phyloP scores from a whole-genome alignment of 2,888 invertebrate species.

The Apeira syringaria region DNA sequence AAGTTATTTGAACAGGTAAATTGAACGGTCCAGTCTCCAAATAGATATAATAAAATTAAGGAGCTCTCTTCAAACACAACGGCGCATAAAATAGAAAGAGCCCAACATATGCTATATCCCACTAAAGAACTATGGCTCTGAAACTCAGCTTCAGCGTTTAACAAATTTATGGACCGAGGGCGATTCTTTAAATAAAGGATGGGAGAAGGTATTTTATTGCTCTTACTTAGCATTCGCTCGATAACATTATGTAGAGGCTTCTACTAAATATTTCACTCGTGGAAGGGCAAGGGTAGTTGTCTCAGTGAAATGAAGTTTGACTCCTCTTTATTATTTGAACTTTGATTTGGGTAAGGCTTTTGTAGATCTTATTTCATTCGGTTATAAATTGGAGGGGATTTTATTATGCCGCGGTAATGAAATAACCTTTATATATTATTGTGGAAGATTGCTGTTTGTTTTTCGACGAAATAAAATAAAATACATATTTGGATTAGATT shows the following conservation, averaged over 20 bases:
- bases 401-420: too few relatives aligned
- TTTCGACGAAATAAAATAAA: too few relatives aligned
- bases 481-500: too few relatives aligned
- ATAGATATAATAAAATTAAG: constrained; percentile 24
- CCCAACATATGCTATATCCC: constrained; percentile 29
- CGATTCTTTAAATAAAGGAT: constrained; percentile 55
- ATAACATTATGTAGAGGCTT: constrained; percentile 27
- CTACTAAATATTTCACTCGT: constrained; percentile 22
- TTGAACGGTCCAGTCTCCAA: constrained; percentile 1
- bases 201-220: constrained; percentile 50
- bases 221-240: constrained; percentile 31
- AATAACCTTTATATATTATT: too few relatives aligned
- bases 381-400: neutral
- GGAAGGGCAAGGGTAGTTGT: constrained; percentile 18
- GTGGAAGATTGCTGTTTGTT: too few relatives aligned
- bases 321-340: constrained; percentile 21
- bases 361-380: neutral
- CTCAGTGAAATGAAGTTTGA: constrained; percentile 17
- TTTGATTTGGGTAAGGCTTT: constrained; percentile 15
- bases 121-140: constrained; percentile 44
- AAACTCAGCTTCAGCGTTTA: constrained; percentile 50
- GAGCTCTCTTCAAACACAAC: constrained; percentile 53
- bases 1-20: too few relatives aligned
- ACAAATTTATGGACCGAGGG: constrained; percentile 57
- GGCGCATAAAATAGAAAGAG: constrained; percentile 57